Conservation (phyloP, 1,140 invertebrate species). For the Drosophila albomicans region DNA sequence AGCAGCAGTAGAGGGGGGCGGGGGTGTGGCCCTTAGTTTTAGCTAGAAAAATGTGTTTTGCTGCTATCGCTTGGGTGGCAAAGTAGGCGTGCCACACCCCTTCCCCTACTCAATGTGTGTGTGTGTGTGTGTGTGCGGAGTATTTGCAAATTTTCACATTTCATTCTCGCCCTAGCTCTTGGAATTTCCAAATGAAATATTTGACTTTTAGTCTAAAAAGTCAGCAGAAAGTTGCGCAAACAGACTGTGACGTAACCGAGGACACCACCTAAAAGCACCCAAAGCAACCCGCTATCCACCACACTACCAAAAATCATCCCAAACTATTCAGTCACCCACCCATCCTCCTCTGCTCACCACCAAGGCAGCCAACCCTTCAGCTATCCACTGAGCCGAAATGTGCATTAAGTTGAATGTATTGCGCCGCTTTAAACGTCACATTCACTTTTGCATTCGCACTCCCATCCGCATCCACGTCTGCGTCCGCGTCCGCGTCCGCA, state of each 20-base stretch:
- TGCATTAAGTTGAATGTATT: conserved; percentile 56
- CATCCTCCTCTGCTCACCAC: neutral
- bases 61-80: conserved; percentile 52
- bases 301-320: neutral
- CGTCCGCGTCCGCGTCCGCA: conserved; percentile 1
- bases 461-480: neutral
- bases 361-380: neutral
- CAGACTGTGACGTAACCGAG: conserved; percentile 65
- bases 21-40: neutral
- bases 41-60: conserved; percentile 68
- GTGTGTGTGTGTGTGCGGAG: conserved; percentile 6
- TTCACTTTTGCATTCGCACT: conserved; percentile 5
- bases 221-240: conserved; percentile 75
- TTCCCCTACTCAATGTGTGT: neutral
- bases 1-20: neutral
- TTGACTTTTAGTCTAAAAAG: conserved; percentile 81
- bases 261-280: conserved; percentile 3
- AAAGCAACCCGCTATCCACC: neutral
- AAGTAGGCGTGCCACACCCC: conserved; percentile 41
- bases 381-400: conserved; percentile 37
- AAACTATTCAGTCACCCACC: conserved; percentile 17
- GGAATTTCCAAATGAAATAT: conserved; percentile 82
- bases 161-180: conserved; percentile 76
- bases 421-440: conserved; percentile 43
- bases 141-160: conserved; percentile 74